Base-by-base conservation (phyloP, 30 jellyfish, hydroid and myxozoan genomes). In the Chironex yamaguchii region DNA sequence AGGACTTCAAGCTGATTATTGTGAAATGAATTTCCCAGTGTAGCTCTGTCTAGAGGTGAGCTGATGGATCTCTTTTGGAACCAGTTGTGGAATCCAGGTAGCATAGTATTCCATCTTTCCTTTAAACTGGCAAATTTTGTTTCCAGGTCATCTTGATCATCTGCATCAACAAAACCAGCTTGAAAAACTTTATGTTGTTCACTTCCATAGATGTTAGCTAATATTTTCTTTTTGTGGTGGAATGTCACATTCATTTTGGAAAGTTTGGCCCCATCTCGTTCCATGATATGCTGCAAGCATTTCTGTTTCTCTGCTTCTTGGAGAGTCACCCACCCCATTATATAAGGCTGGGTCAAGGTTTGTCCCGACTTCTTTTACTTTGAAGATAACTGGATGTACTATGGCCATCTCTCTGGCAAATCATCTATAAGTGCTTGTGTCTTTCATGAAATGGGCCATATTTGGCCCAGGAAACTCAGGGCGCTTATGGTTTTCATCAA, bases 391-490 rank as follows among this genome's bases (percentile, higher is more conserved):
- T 48, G 42, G 81, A 42, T 35, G 63, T 3, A 4, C 25, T 4
- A 49, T 13, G 79, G 79, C 64, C 79, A 66, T 4, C 3, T 66
- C 64, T 66, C 79, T 25, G 33, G 79, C 58, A 66, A 66, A 66
- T 66, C 26, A 63, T 52, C 89, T 49, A 21, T 49, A 76, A 4
- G 82, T 52, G 63, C 82, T 27, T 52, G 62, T 51, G 81, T 76
- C 62, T 52, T 76, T 76, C 82, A 62, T 50, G 89, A 76, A 76
- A 52, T 76, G 89, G 63, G 64, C 62, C 89, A 76, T 76, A 27
- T 21, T 1, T 50, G 89, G 62, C 26, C 89, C 89, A 76, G 89
- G 83, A 29, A 76, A 76, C 82, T 22, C 82, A 25, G 84, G 89
- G 30, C 52, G 89, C 63, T 76, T 76, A 2, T 31, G 64, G 63